These are phyloP conservation scores for Drosophila subpulchrella DNA, from an alignment of 1,140 invertebrate genomes.

Conservation along the genomic window DNA sequence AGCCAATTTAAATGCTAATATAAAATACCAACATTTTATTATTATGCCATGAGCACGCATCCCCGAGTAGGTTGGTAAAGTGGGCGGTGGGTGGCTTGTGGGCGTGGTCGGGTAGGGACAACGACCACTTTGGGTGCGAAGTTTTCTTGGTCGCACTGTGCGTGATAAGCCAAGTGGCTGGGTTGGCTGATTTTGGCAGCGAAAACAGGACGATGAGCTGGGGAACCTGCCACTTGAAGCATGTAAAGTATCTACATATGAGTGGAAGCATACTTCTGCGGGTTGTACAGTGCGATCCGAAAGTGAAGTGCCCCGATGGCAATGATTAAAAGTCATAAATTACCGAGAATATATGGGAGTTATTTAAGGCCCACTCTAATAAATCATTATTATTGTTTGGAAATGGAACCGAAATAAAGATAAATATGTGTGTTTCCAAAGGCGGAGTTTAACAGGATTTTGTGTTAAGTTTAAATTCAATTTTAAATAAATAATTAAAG, in stretches of 20 bases:
- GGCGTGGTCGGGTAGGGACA: conserved; percentile 26
- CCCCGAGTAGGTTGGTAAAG: conserved; percentile 12
- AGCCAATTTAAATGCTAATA: conserved; percentile 84
- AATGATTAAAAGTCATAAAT: conserved; percentile 1
- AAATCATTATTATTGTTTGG: not conserved
- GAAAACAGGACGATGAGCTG: conserved; percentile 16
- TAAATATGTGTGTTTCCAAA: not conserved
- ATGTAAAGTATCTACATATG: conserved; percentile 66
- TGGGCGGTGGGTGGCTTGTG: conserved; percentile 5
- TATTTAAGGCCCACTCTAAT: not conserved
- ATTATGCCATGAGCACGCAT: conserved; percentile 78
- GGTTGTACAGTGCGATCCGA: conserved; percentile 1
- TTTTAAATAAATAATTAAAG: too few species aligned
- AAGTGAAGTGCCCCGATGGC: conserved; percentile 3
- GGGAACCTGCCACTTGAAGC: conserved; percentile 41
- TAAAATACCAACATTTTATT: conserved; percentile 84
- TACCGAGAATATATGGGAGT: not conserved
- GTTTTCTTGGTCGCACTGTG: conserved; percentile 64
- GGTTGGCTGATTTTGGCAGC: conserved; percentile 66
- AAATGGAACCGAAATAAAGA: not conserved
- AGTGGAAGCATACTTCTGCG: conserved; percentile 1
- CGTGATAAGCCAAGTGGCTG: conserved; percentile 76
- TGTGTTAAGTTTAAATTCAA: too few species aligned
- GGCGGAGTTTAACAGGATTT: too few species aligned
- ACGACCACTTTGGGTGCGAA: conserved; percentile 62